Base-by-base conservation (phyloP, 2,888 invertebrate species). In the Timema cristinae region DNA sequence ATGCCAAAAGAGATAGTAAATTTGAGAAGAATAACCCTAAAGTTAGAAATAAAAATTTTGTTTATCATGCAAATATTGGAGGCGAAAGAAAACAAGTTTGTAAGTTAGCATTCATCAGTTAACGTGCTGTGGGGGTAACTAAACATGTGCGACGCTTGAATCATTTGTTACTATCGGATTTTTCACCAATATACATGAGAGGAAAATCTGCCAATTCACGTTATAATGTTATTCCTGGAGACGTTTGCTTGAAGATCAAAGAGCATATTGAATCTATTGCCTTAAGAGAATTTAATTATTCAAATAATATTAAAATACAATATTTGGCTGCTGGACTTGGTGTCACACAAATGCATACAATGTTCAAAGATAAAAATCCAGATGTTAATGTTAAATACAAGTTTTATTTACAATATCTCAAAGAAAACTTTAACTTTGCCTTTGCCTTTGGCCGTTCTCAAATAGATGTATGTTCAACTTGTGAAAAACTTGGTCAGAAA, bases 191-290 rank as follows among this genome's bases (percentile, higher is more conserved):
- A 32, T 1, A 32, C 32, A 32, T 4, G 32, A 32, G 32, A 32
- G 32, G 32, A 32, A 32, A 32, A 32, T 32, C 32, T 32, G 32
- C 32, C 4, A 32, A 32, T 32, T 32, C 32, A 32, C 32, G 32
- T 32, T 4, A 32, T 32, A 1, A 32, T 32, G 2, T 32, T 32
- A 32, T 32, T 32, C 32, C 32, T 32, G 32, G 32, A 32, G 32
- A 32, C 1, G 32, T 32, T 32, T 32, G 32, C 32, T 32, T 32
- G 32, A 32, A 32, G 32, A 59, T 59, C 59, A 59, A 32, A 32
- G 59, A 59, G 32, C 59, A 59, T 6, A n/a, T n/a, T 59, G 59
- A 59, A 59, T 16, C 9, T n/a, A 13, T 59, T 59, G 16, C 59
- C 15, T 32, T 59, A n/a, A n/a, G 32, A 56, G 56, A 11, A 56